These are phyloP conservation scores for Serinus canaria DNA, from an alignment of 2,113 vertebrate genomes.

Conservation along the genomic window DNA sequence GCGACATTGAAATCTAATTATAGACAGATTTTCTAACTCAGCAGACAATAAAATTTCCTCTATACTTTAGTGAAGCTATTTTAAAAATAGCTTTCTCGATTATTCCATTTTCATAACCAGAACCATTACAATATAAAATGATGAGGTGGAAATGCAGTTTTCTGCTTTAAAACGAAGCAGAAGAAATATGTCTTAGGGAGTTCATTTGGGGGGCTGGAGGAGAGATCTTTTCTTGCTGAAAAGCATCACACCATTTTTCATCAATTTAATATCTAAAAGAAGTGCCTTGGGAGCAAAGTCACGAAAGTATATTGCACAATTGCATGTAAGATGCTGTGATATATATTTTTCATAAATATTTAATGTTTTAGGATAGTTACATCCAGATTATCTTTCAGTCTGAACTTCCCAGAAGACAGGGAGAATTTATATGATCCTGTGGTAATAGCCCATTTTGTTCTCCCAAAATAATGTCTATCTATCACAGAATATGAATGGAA, in stretches of 20 bases:
- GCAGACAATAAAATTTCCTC: conserved; percentile 39
- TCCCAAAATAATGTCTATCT: not conserved
- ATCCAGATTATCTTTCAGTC: not conserved
- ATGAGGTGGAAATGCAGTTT: conserved; percentile 33
- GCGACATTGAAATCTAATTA: not conserved
- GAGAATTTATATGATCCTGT: not conserved
- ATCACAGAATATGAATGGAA: not conserved
- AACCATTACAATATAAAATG: conserved; percentile 13
- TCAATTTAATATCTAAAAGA: conserved; percentile 13
- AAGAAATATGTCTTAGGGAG: not conserved
- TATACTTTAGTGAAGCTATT: not conserved
- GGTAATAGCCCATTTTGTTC: not conserved
- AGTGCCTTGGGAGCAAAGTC: not conserved
- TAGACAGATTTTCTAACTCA: conserved; percentile 8
- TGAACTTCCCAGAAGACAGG: conserved; percentile 7
- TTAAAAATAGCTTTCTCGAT: conserved; percentile 12
- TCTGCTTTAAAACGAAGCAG: not conserved
- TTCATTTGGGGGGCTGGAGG: not conserved
- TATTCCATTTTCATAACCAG: conserved; percentile 13
- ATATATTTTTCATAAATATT: conserved; percentile 46
- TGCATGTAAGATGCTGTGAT: not conserved
- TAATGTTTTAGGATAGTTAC: not conserved
- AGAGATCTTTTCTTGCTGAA: not conserved
- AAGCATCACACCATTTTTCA: not conserved
- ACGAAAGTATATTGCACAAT: not conserved